phyloP scores from a whole-genome alignment of 2,888 invertebrate genomes.

The Diaperis boleti region DNA sequence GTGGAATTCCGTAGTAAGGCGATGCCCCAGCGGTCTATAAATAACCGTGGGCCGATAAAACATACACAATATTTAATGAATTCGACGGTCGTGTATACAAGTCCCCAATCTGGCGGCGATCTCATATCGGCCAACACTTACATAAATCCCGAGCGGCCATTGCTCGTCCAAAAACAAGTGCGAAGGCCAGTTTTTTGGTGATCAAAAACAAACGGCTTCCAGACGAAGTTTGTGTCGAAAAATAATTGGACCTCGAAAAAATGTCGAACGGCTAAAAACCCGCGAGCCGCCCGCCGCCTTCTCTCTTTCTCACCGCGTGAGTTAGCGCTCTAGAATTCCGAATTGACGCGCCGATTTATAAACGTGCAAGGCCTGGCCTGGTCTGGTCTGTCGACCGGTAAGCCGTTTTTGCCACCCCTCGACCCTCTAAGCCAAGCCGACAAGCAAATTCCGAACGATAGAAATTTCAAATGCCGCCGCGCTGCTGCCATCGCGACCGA shows the following conservation, averaged over 20 bases:
- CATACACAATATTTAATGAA: constrained; percentile 51
- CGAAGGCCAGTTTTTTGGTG: constrained; percentile 58
- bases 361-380: constrained; percentile 44
- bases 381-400: too few relatives aligned
- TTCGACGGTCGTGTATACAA: constrained; percentile 49
- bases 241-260: constrained; percentile 63
- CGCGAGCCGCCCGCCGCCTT: constrained; percentile 46
- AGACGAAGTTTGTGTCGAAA: constrained; percentile 61
- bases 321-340: constrained; percentile 62
- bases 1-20: constrained; percentile 31
- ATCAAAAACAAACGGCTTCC: constrained; percentile 59
- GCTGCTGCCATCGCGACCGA: not conserved
- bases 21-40: constrained; percentile 40
- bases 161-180: constrained; percentile 57
- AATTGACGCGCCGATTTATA: constrained; percentile 61
- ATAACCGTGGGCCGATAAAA: constrained; percentile 45
- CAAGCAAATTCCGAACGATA: constrained; percentile 27
- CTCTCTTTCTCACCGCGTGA: constrained; percentile 53
- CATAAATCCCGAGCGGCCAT: constrained; percentile 56
- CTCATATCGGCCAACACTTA: constrained; percentile 56
- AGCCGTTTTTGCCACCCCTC: constrained; percentile 37
- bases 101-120: constrained; percentile 50
- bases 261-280: constrained; percentile 61
- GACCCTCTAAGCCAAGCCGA: constrained; percentile 24
- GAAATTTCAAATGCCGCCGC: constrained; percentile 21